phyloP scores from a whole-genome alignment of 2,888 invertebrate genomes.

The Aleiodes alternator region DNA sequence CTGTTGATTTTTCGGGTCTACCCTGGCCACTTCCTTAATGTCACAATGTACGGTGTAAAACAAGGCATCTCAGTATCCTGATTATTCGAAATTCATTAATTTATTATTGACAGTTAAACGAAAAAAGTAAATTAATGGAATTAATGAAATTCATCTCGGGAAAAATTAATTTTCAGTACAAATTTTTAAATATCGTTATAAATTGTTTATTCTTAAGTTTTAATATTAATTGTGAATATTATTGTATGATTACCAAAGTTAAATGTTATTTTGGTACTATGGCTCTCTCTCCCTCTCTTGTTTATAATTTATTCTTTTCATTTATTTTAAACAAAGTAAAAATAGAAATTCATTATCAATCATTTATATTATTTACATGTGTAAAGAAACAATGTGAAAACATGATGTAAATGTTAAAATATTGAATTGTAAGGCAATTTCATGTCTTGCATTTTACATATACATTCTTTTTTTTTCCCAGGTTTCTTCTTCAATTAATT shows the following conservation, averaged over 20 bases:
- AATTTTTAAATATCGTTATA: constrained; percentile 8
- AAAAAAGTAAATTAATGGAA: background rate
- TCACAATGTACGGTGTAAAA: constrained; percentile 35
- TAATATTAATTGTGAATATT: constrained; percentile 7
- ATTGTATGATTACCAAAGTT: constrained; percentile 30
- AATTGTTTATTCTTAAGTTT: constrained; percentile 1
- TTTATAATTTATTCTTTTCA: constrained; percentile 1
- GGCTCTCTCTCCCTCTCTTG: background rate
- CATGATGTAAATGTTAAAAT: constrained; percentile 7
- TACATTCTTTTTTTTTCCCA: background rate
- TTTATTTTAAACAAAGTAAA: constrained; percentile 5
- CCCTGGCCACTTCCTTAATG: constrained; percentile 88
- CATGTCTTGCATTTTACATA: background rate
- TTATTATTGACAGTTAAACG: background rate
- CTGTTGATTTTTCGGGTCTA: constrained; percentile 89
- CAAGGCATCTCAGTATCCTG: background rate
- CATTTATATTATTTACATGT: constrained; percentile 38
- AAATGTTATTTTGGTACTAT: constrained; percentile 24
- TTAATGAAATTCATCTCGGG: constrained; percentile 55
- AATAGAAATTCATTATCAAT: constrained; percentile 31
- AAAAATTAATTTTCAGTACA: constrained; percentile 19
- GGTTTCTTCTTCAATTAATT: constrained; percentile 23
- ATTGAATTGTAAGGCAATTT: background rate
- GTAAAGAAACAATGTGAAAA: constrained; percentile 30
- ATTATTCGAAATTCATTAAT: background rate